Percentiles rank a stretch among this genome's conserved stretches.
These are phyloP conservation scores for Eutolmus rufibarbis DNA, from an alignment of 2,888 invertebrate species.

Conservation along the genomic window DNA sequence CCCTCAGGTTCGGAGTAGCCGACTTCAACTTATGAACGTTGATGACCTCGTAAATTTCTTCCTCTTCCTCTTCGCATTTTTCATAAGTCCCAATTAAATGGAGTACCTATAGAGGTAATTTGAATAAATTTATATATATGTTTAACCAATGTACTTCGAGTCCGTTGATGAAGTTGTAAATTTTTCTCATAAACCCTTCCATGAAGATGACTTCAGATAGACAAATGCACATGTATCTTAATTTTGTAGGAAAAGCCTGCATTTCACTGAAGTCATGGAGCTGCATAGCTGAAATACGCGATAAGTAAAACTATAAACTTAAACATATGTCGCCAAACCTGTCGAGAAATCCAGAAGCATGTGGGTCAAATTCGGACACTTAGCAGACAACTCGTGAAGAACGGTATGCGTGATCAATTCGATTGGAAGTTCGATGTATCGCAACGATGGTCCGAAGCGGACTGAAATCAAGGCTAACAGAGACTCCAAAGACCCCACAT, in stretches of 20 bases:
- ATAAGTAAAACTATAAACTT: background rate
- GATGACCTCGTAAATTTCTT: constrained; percentile 98
- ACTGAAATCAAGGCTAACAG: constrained; percentile 86
- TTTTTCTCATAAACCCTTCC: constrained; percentile 99
- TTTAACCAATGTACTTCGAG: constrained; percentile 70
- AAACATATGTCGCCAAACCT: constrained; percentile 59
- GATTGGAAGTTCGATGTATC: constrained; percentile 92
- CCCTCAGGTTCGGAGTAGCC: constrained; percentile 95
- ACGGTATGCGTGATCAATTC: constrained; percentile 97
- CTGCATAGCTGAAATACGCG: constrained; percentile 80
- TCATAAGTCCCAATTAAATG: constrained; percentile 98
- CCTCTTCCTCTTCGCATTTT: constrained; percentile 97
- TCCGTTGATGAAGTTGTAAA: constrained; percentile 99
- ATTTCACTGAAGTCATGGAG: constrained; percentile 99
- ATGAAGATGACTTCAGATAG: constrained; percentile 99
- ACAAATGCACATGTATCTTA: constrained; percentile 94
- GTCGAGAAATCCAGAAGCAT: constrained; percentile 98
- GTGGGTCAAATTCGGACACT: constrained; percentile 93
- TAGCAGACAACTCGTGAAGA: constrained; percentile 94
- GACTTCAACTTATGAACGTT: constrained; percentile 99
- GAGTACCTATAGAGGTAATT: constrained; percentile 66
- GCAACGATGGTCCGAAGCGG: constrained; percentile 85
- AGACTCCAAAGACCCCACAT: constrained; percentile 80
- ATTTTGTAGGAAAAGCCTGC: constrained; percentile 97
- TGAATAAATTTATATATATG: background rate